Conservation (phyloP, 2,797 vertebrate species). For the Tapera naevia region DNA sequence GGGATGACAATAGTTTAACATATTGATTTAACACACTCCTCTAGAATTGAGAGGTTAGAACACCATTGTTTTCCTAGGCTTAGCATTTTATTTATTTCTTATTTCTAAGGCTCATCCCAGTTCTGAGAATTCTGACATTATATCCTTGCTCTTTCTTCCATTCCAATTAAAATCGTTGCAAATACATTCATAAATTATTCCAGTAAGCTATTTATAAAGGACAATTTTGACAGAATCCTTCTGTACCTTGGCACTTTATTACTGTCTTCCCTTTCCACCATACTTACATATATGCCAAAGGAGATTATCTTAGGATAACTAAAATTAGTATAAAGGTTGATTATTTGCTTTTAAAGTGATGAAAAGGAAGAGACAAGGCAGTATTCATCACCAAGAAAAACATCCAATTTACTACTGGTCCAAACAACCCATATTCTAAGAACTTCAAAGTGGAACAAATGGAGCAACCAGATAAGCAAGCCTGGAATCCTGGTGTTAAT, state of each 20-base stretch:
- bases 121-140: background rate
- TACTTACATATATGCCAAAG: background rate
- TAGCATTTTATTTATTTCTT: background rate
- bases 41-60: background rate
- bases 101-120: accelerated
- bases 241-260: background rate
- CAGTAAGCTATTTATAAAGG: background rate
- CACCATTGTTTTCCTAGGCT: background rate
- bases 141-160: background rate
- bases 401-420: background rate
- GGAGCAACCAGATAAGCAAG: background rate
- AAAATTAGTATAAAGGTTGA: background rate
- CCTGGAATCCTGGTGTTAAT: background rate
- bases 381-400: background rate
- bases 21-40: background rate
- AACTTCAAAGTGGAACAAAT: background rate
- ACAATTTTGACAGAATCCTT: background rate
- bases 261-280: background rate
- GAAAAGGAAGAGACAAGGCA: background rate
- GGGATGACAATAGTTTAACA: background rate
- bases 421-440: background rate
- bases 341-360: background rate
- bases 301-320: background rate
- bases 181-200: background rate
- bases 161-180: background rate